These are phyloP conservation scores for Gonioctena quinquepunctata DNA, from an alignment of 1,140 invertebrate genomes.

Conservation along the genomic window DNA sequence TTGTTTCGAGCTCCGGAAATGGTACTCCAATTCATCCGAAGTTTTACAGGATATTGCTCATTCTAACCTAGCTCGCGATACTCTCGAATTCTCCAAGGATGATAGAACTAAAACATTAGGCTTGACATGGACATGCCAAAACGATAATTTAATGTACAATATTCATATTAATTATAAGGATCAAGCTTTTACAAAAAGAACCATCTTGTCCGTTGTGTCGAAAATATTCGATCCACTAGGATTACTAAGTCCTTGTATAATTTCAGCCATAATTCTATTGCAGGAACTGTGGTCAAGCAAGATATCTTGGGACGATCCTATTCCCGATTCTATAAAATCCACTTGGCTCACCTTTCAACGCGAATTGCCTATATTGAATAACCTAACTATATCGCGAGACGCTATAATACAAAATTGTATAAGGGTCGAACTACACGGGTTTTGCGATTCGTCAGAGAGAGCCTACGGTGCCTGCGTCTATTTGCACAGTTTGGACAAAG, in stretches of 20 bases:
- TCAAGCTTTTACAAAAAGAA: not conserved
- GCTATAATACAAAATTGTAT: not conserved
- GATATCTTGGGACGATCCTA: slow-evolving; percentile 52
- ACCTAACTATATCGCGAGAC: not conserved
- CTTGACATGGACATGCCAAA: not conserved
- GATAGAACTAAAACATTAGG: not conserved
- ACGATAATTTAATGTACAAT: not conserved
- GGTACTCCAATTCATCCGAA: not conserved
- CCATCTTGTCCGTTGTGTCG: slow-evolving; percentile 22
- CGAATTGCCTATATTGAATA: not conserved
- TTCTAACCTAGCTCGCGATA: not conserved
- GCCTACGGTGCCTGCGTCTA: slow-evolving; percentile 48
- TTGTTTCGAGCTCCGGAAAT: slow-evolving; percentile 10
- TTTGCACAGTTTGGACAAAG: slow-evolving; percentile 30
- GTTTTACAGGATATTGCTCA: not conserved
- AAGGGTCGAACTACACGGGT: slow-evolving; percentile 42
- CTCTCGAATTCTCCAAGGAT: not conserved
- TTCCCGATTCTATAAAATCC: slow-evolving; percentile 3
- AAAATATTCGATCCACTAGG: slow-evolving; percentile 53
- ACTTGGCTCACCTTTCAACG: slow-evolving; percentile 2
- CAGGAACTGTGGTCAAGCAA: slow-evolving; percentile 51
- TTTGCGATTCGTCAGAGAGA: slow-evolving; percentile 44
- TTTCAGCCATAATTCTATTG: slow-evolving; percentile 52
- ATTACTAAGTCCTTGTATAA: slow-evolving; percentile 46
- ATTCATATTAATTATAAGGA: not conserved